Percentiles rank a stretch among this genome's conserved stretches.
phyloP scores from a whole-genome alignment of 2,113 vertebrate genomes.

The Triplophysa tibetana region DNA sequence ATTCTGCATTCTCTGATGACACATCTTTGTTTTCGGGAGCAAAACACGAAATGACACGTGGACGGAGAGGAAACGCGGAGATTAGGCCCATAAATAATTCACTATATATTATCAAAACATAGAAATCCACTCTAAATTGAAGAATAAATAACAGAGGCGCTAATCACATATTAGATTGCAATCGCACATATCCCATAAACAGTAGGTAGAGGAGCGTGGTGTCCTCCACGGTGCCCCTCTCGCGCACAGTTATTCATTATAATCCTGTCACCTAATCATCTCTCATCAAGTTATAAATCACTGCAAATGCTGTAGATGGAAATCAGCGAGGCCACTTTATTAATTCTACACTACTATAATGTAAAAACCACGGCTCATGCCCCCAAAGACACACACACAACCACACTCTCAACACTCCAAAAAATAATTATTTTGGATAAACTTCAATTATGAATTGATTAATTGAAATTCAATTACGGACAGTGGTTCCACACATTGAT shows the following conservation, averaged over 20 bases:
- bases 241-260: constrained; percentile 53
- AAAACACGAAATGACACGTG: constrained; percentile 39
- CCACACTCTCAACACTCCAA: neutral
- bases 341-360: constrained; percentile 45
- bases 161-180: constrained; percentile 57
- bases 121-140: constrained; percentile 35
- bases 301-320: constrained; percentile 45
- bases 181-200: constrained; percentile 41
- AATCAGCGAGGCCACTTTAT: constrained; percentile 53
- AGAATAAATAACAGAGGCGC: constrained; percentile 52
- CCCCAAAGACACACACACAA: constrained; percentile 20
- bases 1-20: neutral
- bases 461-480: too few relatives aligned
- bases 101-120: constrained; percentile 50
- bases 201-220: constrained; percentile 29
- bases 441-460: too few relatives aligned
- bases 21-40: constrained; percentile 38
- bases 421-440: too few relatives aligned
- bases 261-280: constrained; percentile 57
- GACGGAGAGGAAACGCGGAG: constrained; percentile 38
- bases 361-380: constrained; percentile 40
- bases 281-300: constrained; percentile 50
- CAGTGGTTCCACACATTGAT: too few relatives aligned
- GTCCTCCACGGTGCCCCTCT: constrained; percentile 2
- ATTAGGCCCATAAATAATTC: constrained; percentile 57